Evolutionary conservation across 2,797 vertebrate species (phyloP).

Genomic region (Tamandua tetradactyla): DNA sequence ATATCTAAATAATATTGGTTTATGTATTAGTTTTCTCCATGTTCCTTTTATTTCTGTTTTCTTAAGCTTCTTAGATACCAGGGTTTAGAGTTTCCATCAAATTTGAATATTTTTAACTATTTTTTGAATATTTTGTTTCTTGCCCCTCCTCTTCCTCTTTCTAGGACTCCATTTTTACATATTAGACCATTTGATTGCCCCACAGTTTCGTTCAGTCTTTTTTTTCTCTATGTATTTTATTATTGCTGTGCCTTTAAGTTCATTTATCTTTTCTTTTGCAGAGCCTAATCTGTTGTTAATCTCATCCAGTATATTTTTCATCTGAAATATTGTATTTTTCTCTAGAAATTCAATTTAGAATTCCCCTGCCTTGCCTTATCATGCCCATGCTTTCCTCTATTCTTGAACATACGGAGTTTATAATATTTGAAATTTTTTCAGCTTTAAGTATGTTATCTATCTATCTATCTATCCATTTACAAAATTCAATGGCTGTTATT

Average conservation of each 20-base stretch:
- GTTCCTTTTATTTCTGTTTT: slow-evolving; percentile 23
- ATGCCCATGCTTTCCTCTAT: not conserved
- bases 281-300: not conserved
- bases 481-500: slow-evolving; percentile 17
- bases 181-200: not conserved
- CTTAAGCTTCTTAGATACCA: not conserved
- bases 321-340: not conserved
- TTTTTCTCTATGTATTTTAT: not conserved
- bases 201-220: not conserved
- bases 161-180: not conserved
- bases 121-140: not conserved
- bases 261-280: not conserved
- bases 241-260: not conserved
- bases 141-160: not conserved
- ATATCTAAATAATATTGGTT: not conserved
- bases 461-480: slow-evolving; percentile 30
- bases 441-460: not conserved
- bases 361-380: not conserved
- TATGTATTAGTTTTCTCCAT: not conserved
- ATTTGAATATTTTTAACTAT: not conserved
- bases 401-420: not conserved
- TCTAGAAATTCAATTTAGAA: not conserved
- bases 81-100: slow-evolving; percentile 20
- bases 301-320: not conserved
- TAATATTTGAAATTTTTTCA: not conserved